Base-by-base conservation (phyloP, 2,797 vertebrate species). In the Parambassis ranga region DNA sequence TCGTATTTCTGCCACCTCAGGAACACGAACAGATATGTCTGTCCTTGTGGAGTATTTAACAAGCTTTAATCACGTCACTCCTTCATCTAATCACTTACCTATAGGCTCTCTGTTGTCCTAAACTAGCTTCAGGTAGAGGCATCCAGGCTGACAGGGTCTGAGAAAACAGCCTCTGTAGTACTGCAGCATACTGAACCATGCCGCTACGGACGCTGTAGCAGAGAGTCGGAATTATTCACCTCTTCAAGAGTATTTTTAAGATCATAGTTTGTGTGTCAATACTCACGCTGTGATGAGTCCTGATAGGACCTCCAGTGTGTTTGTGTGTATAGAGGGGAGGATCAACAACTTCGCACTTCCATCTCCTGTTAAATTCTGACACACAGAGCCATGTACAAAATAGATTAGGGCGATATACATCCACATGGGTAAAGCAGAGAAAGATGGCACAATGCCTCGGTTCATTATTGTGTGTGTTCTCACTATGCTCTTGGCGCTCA, bases 71-170 rank as follows among this genome's bases (percentile, higher is more conserved):
- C n/a, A n/a, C n/a, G n/a, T n/a, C n/a, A n/a, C n/a, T n/a, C n/a
- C n/a, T n/a, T n/a, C n/a, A n/a, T n/a, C n/a, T n/a, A n/a, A n/a
- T 0, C 7, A 13, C 14, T 38, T 69, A 97, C 95, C 95, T 95
- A 90, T 94, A 96, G 3, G 94, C 92, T 77, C 92, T 91, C 77
- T 96, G 95, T 58, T 95, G 95, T 13, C 95, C 95, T 8, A 90
- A 71, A 22, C 78, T 88, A 49, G 76, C 53, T 65, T 94, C 92
- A 2, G 91, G 81, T 0, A 71, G 57, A 6, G 92, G 78, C 1
- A 81, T 90, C 95, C 95, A 96, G 22, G 91, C 82, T 19, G 84
- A 92, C 24, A 96, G 87, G 5, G 94, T 94, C 41, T 96, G 95
- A 27, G 94, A 94, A 60, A 96, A 93, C 24, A 96, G 89, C 53